Evolutionary conservation across 2,113 vertebrate species (phyloP).

Genomic region (Neolamprologus falcicula): DNA sequence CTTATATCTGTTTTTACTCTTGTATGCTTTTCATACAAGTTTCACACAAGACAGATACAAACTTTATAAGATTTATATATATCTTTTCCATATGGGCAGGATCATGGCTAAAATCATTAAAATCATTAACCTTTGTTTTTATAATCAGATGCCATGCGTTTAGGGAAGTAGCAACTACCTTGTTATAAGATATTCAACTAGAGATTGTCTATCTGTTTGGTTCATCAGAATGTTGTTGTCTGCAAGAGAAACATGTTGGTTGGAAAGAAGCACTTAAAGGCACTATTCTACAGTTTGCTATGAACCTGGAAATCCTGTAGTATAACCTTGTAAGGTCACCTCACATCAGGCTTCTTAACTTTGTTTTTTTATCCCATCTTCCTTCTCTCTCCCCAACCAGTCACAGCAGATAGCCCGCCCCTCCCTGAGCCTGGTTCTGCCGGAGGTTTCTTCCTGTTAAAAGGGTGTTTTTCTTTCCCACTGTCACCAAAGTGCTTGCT

Average conservation of each 20-base stretch:
- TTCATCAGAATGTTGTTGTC: not conserved
- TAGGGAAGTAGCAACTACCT: not conserved
- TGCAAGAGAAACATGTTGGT: not conserved
- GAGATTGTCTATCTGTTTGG: not conserved
- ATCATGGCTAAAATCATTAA: not conserved
- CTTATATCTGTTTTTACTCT: no score
- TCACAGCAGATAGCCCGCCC: not conserved
- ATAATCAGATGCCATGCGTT: not conserved
- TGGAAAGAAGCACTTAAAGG: conserved; percentile 32
- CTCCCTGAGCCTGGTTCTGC: not conserved
- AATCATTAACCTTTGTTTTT: not conserved
- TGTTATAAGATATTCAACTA: not conserved
- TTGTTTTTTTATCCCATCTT: not conserved
- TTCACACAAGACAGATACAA: no score
- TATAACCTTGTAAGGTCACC: not conserved
- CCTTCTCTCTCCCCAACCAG: not conserved
- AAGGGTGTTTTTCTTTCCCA: not conserved
- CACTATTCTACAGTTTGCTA: conserved; percentile 27
- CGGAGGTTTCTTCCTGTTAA: not conserved
- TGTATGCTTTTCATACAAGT: no score
- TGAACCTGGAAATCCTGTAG: not conserved
- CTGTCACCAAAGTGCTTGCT: not conserved
- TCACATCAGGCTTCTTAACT: not conserved
- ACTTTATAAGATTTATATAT: no score
- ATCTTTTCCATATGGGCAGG: not conserved